Evolutionary conservation across 1,140 invertebrate species (phyloP), one percentile per base, ranked within the genome.

Genomic region (Epicauta chinensis): DNA sequence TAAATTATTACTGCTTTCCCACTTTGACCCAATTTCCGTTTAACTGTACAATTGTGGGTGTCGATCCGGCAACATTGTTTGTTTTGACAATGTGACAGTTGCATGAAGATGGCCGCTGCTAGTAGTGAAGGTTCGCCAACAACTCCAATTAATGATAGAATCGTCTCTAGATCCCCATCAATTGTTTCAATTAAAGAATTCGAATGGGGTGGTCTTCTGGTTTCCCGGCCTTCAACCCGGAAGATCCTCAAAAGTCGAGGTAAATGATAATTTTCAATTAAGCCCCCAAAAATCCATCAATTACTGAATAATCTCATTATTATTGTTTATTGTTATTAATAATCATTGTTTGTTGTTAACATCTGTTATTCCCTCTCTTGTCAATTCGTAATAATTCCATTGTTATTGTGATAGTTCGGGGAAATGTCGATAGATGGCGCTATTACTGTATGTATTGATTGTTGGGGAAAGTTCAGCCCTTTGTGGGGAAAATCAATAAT

Each of bases 131-230:
- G 66, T 71, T 71, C 73, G 66, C 74, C 75, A 66, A 72, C 75
- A 66, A 77, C 74, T 52, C 75, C 75, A 67, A 68, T 72, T 12
- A 66, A 71, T 43, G 74, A 74, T 51, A 73, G 73, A 32, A 75
- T 70, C 64, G 71, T 62, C 63, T 73, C 75, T 10, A 70, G 74
- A 51, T 76, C 74, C 32, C 73, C 75, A 12, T 77, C 76, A 16
- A 63, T 66, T 49, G 74, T 76, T 42, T 79, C 77, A 2, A 68
- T 76, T 16, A 67, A 69, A 47, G 75, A 79, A 42, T 77, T 77
- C 51, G 74, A 74, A 49, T 79, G 77, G 77, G 73, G 75, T 3
- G 69, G 72, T 53, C 59, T 78, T 29, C 65, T 78, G 14, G 71
- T 78, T 7, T 77, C 76, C 3, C 67, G 70, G 55, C 70, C 75